Evolutionary conservation across 2,113 vertebrate genomes (phyloP), one percentile per base, ranked within the genome.

Genomic region (Aegotheles bennettii): DNA sequence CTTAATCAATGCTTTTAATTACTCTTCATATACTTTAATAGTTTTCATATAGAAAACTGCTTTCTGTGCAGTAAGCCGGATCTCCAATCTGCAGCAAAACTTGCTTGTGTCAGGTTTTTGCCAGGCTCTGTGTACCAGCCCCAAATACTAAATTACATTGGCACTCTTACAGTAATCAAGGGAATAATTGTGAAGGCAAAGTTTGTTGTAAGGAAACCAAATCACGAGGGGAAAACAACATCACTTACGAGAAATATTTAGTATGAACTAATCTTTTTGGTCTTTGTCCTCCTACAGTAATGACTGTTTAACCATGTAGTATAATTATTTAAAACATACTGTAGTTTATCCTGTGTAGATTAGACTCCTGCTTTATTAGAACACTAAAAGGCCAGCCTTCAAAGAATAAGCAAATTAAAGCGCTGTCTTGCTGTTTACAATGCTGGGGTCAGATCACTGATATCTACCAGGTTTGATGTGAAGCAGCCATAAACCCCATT

Each of bases 1-100:
- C 64, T 91, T 96, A 96, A 96, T 96, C 94, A 90, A 91, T 96
- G 91, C 61, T 96, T 96, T 97, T 97, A 97, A 97, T 97, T 97
- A 89, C 91, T 97, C 77, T 97, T 94, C 95, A 81, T 96, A 93
- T 91, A 94, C 70, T 96, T 91, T 94, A 97, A 96, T 94, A 93
- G 90, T 96, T 96, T 96, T 93, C 86, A 43, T 84, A 75, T 76
- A 94, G 93, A 93, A 96, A 96, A 96, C 57, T 97, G 94, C 93
- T 96, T 95, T 96, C 92, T 90, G 86, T 96, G 97, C 96, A 97
- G 56, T 96, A 96, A 97, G 82, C 60, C 0, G 36, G 54, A 93
- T 84, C 91, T 95, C 90, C 90, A 94, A 63, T 94, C 91, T 91
- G 79, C 71, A 93, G 94, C 64, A 89, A 91, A 97, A 96, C 74